Evolutionary conservation across 2,888 invertebrate genomes (phyloP).

Genomic region (Dendrolimus pini): DNA sequence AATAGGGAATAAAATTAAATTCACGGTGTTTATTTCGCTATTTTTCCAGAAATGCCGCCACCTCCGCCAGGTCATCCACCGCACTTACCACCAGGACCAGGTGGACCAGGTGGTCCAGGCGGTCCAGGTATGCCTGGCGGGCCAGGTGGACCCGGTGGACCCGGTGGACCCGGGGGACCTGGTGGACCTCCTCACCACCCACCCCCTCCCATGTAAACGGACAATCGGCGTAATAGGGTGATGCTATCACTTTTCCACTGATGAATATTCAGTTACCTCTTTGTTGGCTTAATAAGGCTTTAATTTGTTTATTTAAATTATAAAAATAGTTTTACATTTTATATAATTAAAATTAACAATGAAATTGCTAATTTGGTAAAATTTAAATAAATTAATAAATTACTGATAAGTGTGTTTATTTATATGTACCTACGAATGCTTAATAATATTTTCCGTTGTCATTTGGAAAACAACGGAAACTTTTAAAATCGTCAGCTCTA

Average conservation of each 20-base stretch:
- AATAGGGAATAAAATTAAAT: no score
- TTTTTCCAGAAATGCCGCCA: constrained; percentile 23
- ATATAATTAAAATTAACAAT: no score
- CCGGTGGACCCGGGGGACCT: constrained; percentile 12
- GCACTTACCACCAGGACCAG: constrained; percentile 15
- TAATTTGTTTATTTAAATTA: not conserved
- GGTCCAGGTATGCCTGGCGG: constrained; percentile 10
- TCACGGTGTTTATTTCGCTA: no score
- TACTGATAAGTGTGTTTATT: no score
- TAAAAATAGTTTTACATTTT: not conserved
- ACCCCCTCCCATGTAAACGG: constrained; percentile 8
- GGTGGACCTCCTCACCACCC: constrained; percentile 12
- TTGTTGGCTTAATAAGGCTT: no score
- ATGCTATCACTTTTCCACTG: not conserved
- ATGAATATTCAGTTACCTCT: no score
- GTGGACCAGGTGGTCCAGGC: constrained; percentile 12
- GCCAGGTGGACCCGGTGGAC: constrained; percentile 13
- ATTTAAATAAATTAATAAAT: no score
- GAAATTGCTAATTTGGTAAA: no score
- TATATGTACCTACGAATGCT: no score
- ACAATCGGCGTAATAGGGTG: not conserved
- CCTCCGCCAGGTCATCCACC: constrained; percentile 18
- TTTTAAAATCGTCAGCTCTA: no score
- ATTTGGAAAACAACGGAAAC: no score
- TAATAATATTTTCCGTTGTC: no score